Percentiles rank a stretch among this genome's conserved stretches.
Evolutionary conservation across 37 sponge, comb jelly and placozoan genomes (phyloP).

Genomic region (Chondrosia reniformis): DNA sequence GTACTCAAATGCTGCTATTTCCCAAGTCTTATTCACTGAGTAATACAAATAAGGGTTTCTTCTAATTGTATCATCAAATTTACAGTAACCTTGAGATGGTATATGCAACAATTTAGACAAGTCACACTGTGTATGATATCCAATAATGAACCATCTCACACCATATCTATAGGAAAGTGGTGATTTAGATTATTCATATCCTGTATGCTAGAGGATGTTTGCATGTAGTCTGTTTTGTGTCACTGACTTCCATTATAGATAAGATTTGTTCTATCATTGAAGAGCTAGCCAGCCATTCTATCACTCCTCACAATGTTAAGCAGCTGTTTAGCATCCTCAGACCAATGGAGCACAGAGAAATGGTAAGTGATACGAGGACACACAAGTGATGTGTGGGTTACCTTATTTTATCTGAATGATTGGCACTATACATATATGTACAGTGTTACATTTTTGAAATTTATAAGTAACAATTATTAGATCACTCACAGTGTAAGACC

Average conservation of each 20-base stretch:
- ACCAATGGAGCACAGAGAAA: conserved; percentile 31
- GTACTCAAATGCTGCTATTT: not conserved
- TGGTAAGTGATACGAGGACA: conserved; percentile 25
- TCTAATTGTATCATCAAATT: no score
- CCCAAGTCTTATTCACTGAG: not conserved
- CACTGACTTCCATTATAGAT: conserved; percentile 38
- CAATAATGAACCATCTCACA: not conserved
- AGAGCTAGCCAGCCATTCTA: conserved; percentile 67
- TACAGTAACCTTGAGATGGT: no score
- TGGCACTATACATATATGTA: no score
- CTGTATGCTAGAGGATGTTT: no score
- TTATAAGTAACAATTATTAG: no score
- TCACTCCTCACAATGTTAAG: conserved; percentile 65
- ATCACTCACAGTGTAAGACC: no score
- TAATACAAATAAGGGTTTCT: not conserved
- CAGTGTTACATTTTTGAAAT: no score
- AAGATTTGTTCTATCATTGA: conserved; percentile 52
- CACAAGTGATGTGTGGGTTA: no score
- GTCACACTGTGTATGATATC: not conserved
- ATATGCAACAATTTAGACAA: not conserved
- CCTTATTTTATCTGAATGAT: no score
- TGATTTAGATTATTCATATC: no score
- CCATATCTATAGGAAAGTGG: no score
- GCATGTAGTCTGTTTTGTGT: not conserved
- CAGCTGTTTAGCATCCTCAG: conserved; percentile 56